These are phyloP conservation scores for Hylyphantes graminicola DNA, from an alignment of 1,140 invertebrate genomes.

Conservation along the genomic window DNA sequence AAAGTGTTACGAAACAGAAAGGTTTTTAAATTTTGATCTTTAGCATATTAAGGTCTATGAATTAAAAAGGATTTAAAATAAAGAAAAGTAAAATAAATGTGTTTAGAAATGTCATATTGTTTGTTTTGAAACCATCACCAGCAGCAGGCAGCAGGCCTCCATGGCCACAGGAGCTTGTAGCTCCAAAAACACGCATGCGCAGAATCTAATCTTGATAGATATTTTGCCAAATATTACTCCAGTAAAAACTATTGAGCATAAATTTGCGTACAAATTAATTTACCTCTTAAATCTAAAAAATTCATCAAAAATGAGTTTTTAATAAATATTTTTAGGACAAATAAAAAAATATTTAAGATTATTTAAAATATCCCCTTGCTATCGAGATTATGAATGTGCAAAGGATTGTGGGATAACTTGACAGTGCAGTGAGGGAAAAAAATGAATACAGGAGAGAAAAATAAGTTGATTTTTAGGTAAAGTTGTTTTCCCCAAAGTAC, in stretches of 20 bases:
- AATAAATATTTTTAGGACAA: no score
- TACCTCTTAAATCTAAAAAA: no score
- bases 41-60: neutral
- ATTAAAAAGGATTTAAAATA: conserved; percentile 37
- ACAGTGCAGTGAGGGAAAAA: conserved; percentile 58
- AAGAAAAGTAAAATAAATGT: conserved; percentile 29
- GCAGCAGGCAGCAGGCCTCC: conserved; percentile 49
- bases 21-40: conserved; percentile 11
- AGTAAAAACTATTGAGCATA: no score
- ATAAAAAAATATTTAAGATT: no score
- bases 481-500: neutral
- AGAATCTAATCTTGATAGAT: conserved; percentile 10
- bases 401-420: conserved; percentile 52
- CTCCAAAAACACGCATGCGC: conserved; percentile 40
- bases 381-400: conserved; percentile 24
- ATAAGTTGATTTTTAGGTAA: conserved; percentile 30
- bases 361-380: neutral
- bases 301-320: neutral
- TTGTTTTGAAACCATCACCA: conserved; percentile 30
- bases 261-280: no score
- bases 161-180: conserved; percentile 49
- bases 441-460: conserved; percentile 36
- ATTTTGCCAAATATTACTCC: no score
- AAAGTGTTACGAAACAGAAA: conserved; percentile 1
- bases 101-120: conserved; percentile 27